A percentile compares a stretch with the other conserved stretches of the same genome.
Evolutionary conservation across 2,888 invertebrate species (phyloP).

Genomic region (Eustalomyia histrio): DNA sequence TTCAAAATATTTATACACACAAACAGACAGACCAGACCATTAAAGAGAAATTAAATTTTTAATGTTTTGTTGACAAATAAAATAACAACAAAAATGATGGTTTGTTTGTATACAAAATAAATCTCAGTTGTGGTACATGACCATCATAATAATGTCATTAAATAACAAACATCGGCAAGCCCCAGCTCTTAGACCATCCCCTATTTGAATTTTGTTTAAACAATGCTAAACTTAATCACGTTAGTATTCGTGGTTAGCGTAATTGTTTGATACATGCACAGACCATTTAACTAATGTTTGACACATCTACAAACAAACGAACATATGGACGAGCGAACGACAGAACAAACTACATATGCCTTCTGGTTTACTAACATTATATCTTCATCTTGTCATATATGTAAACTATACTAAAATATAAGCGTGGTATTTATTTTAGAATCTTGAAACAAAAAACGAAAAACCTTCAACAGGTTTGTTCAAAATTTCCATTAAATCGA

Average conservation of each 20-base stretch:
- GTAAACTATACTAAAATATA: background rate
- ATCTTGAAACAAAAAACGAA: too few species aligned
- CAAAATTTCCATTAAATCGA: too few species aligned
- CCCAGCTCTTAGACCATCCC: background rate
- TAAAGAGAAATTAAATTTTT: slow-evolving; percentile 7
- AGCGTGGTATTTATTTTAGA: background rate
- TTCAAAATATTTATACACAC: background rate
- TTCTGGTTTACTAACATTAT: background rate
- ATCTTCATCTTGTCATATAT: background rate
- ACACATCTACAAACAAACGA: slow-evolving; percentile 22
- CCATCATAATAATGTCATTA: slow-evolving; percentile 58
- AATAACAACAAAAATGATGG: background rate
- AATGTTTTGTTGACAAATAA: background rate
- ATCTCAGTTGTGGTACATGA: slow-evolving; percentile 12
- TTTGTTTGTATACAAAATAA: background rate
- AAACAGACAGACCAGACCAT: too few species aligned
- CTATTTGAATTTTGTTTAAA: slow-evolving; percentile 40
- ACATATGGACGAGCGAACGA: too few species aligned
- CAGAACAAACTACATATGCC: background rate
- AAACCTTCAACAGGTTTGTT: too few species aligned
- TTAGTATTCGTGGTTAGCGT: slow-evolving; percentile 59
- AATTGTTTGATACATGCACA: slow-evolving; percentile 57
- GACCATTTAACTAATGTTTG: slow-evolving; percentile 59
- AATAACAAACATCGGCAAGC: background rate
- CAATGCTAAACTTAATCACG: slow-evolving; percentile 47